Evolutionary conservation across 2,888 invertebrate genomes (phyloP).

Genomic region (Andrena chrysosceles): DNA sequence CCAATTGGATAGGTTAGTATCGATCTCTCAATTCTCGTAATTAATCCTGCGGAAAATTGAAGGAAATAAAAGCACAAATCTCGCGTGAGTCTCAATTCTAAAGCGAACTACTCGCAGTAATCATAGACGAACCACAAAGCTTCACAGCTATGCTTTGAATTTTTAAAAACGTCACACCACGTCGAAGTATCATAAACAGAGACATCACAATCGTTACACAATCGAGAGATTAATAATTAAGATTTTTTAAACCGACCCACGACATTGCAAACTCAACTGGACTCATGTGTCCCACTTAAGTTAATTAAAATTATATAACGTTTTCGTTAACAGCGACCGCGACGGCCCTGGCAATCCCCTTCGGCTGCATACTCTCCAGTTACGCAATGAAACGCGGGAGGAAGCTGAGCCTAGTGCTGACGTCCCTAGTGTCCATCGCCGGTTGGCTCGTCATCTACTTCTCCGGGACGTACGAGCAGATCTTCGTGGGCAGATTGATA

Average conservation of each 20-base stretch:
- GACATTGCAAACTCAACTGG: no score
- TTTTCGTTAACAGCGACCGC: constrained; percentile 85
- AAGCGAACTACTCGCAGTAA: no score
- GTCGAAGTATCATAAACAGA: no score
- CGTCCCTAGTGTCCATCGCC: constrained; percentile 85
- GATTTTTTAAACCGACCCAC: no score
- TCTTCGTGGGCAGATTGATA: constrained; percentile 85
- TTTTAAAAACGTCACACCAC: no score
- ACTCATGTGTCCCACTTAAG: background rate
- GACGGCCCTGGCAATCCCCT: constrained; percentile 86
- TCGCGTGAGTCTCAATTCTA: background rate
- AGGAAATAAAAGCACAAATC: background rate
- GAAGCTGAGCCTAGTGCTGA: constrained; percentile 84
- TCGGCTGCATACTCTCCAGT: constrained; percentile 86
- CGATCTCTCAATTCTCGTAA: background rate
- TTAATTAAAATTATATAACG: background rate
- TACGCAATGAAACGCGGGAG: constrained; percentile 86
- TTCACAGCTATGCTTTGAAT: no score
- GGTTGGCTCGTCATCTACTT: constrained; percentile 86
- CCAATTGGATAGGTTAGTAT: constrained; percentile 87
- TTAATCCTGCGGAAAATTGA: background rate
- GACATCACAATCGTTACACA: no score
- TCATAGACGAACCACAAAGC: no score
- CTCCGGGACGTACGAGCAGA: constrained; percentile 82
- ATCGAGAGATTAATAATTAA: no score